Evolutionary conservation across 2,113 vertebrate species (phyloP).

Genomic region (Oplegnathus fasciatus): DNA sequence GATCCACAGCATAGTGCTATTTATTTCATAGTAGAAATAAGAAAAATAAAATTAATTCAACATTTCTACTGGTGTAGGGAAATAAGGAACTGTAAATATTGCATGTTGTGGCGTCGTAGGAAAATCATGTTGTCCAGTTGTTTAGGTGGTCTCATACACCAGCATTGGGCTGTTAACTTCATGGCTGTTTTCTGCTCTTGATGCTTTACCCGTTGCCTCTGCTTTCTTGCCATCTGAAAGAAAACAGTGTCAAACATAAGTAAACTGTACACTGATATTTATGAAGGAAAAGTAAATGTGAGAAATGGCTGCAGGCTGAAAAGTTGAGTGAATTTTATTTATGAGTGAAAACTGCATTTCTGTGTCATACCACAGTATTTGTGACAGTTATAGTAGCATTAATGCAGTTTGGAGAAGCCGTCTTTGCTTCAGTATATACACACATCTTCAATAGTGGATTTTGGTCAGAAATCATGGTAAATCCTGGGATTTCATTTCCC

Average conservation of each 20-base stretch:
- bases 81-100: neutral
- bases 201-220: neutral
- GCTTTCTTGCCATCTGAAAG: neutral
- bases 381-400: neutral
- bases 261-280: neutral
- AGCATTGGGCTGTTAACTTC: neutral
- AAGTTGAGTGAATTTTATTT: neutral
- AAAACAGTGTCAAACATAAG: neutral
- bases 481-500: neutral
- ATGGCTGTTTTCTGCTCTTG: neutral
- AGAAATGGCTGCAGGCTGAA: neutral
- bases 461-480: neutral
- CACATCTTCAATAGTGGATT: neutral
- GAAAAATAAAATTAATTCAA: neutral
- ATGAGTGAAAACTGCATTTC: neutral
- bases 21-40: neutral
- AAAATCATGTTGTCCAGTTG: neutral
- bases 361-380: neutral
- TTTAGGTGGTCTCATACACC: neutral
- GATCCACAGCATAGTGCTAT: too few relatives aligned
- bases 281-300: neutral
- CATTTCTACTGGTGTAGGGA: neutral
- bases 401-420: neutral
- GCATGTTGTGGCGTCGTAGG: too few relatives aligned
- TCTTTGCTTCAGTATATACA: neutral